A percentile compares a stretch with the other conserved stretches of the same genome.
phyloP scores from a whole-genome alignment of 2,113 vertebrate species.

The Riparia riparia region DNA sequence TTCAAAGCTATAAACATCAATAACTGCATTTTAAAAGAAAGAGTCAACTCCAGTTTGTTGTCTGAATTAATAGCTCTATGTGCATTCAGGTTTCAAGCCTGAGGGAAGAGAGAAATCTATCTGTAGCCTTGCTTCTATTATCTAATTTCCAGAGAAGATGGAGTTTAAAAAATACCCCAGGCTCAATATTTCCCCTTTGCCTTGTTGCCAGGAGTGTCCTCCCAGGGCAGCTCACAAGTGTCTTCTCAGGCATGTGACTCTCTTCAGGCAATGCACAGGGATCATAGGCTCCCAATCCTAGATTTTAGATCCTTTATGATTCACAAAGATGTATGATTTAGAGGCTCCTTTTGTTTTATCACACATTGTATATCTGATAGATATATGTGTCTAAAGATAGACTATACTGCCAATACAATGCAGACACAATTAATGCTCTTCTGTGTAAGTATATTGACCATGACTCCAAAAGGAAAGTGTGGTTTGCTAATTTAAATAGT shows the following conservation, averaged over 20 bases:
- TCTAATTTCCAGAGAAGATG: not conserved
- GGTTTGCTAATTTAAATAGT: not conserved
- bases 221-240: not conserved
- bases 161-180: conserved; percentile 10
- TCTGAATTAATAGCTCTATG: not conserved
- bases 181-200: not conserved
- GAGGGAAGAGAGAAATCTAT: not conserved
- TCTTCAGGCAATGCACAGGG: not conserved
- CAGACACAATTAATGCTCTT: not conserved
- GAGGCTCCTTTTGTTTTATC: not conserved
- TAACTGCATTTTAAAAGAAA: conserved; percentile 25
- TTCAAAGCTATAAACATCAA: conserved; percentile 15
- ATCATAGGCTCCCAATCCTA: not conserved
- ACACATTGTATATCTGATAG: not conserved
- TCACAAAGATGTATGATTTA: not conserved
- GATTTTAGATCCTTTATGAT: not conserved
- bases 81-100: not conserved
- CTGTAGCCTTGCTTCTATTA: not conserved
- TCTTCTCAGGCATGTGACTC: not conserved
- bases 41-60: not conserved
- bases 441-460: not conserved
- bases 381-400: not conserved
- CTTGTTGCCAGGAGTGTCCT: not conserved
- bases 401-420: not conserved
- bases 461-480: not conserved